Base-by-base conservation (phyloP, 37 sponge, comb jelly and placozoan genomes). In the Axinella damicornis region DNA sequence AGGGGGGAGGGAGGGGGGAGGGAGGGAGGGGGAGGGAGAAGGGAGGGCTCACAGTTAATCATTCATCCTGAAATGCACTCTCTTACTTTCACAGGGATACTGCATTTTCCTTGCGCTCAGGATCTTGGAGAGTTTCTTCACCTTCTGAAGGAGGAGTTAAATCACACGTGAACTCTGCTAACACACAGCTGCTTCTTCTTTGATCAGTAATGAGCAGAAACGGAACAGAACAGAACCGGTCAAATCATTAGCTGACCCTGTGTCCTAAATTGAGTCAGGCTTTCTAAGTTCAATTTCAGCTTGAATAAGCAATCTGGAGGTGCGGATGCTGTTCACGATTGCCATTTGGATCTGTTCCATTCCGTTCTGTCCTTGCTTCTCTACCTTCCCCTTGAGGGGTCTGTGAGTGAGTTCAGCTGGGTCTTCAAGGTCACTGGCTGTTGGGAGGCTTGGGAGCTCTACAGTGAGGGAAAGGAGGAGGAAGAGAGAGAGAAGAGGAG, bases 91-190 rank as follows among this genome's bases (percentile, higher is more conserved):
- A 25, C 14, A 61, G 14, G 27, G 62, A 28, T 61, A 61, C 27
- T 12, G 62, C 27, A 2, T 46, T 24, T 12, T 75, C 57, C 35
- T 55, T 12, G 53, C 2, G 21, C 13, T 34, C 39, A 77, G 34
- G 5, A 61, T 33, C 24, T 77, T 77, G 9, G 78, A 61, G n/a
- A 60, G 1, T 37, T 61, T 77, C 78, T 77, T 77, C 22, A 61
- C 78, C 22, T 77, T 33, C 78, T 77, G 78, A 21, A 61, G 24
- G 6, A 0, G 24, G 1, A 19, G 41, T n/a, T n/a, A 35, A 18
- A 34, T 36, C 30, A 31, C 2, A 69, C 13, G 12, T 69, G 9
- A 2, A 36, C 2, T 73, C 11, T 31, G 54, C 4, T 2, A n/a
- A 46, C n/a, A n/a, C n/a, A n/a, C n/a, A n/a, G n/a, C n/a, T n/a